Evolutionary conservation across 2,888 invertebrate species (phyloP), one percentile per base, ranked within the genome.

Genomic region (Tethea ocularis): DNA sequence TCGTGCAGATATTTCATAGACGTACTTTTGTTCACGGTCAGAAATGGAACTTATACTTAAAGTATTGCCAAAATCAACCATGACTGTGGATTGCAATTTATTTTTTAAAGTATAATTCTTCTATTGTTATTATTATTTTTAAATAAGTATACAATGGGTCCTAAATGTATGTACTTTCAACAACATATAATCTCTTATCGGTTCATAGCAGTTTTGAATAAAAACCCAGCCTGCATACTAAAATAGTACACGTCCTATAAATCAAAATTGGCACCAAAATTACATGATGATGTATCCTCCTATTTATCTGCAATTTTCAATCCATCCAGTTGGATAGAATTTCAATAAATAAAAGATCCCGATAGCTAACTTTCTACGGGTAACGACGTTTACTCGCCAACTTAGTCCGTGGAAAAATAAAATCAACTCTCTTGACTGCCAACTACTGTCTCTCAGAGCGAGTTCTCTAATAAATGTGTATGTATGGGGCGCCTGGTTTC

Each of bases 291-390:
- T 74, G 74, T 67, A 69, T 73, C 13, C 33, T 33, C 13, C 11
- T 13, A 78, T 78, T 76, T n/a, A 73, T 77, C 79, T 80, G 80
- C 70, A 74, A 69, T 67, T 74, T 71, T 71, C 72, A 68, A 78
- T 77, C 78, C 78, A n/a, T n/a, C 76, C 74, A 79, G 77, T 82
- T 80, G 79, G 77, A 82, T 82, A 80, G 82, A 90, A 90, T 80
- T 90, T 90, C 83, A 83, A 85, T 87, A 87, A n/a, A 84, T 85
- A 79, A 80, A 78, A 82, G 80, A 84, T 78, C 80, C 76, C 81
- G 81, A 86, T 87, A 82, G 83, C 74, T 75, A 72, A 87, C 88
- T 80, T 88, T 86, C 70, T 67, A 67, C 66, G 68, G 67, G 72
- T 80, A 82, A 82, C 77, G 77, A 80, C 74, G 78, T 80, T 68